Evolutionary conservation across 2,888 invertebrate species (phyloP).

Genomic region (Monochamus alternatus): DNA sequence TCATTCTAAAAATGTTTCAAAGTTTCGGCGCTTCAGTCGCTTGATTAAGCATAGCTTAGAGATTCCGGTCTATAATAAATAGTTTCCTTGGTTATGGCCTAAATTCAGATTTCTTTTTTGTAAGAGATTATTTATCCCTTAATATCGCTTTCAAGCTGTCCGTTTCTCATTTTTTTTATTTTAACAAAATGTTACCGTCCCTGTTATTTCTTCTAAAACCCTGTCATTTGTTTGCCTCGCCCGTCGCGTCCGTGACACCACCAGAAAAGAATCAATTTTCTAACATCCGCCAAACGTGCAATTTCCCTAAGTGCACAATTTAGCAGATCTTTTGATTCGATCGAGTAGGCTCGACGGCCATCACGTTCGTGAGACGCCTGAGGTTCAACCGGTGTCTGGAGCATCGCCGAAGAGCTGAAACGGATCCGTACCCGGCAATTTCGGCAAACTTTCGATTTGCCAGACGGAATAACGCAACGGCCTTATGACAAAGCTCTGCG

Average conservation of each 20-base stretch:
- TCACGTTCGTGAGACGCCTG: slow-evolving; percentile 48
- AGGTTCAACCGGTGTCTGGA: slow-evolving; percentile 16
- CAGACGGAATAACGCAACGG: slow-evolving; percentile 38
- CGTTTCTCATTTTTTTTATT: too few species aligned
- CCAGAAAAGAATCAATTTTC: slow-evolving; percentile 37
- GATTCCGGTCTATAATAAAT: too few species aligned
- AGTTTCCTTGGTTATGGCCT: too few species aligned
- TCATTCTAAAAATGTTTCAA: too few species aligned
- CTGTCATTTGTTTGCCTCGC: slow-evolving; percentile 37
- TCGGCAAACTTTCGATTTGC: slow-evolving; percentile 41
- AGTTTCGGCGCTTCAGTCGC: too few species aligned
- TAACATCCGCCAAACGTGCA: slow-evolving; percentile 40
- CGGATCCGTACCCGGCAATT: slow-evolving; percentile 38
- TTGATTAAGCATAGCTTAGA: too few species aligned
- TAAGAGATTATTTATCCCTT: too few species aligned
- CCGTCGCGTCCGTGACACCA: slow-evolving; percentile 36
- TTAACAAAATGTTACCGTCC: too few species aligned
- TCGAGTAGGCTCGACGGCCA: slow-evolving; percentile 37
- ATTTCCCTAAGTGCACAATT: slow-evolving; percentile 51
- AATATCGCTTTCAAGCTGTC: too few species aligned
- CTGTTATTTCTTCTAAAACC: slow-evolving; percentile 4
- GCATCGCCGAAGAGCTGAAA: slow-evolving; percentile 17
- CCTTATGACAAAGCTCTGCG: slow-evolving; percentile 35
- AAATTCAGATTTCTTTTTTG: too few species aligned
- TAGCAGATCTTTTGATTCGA: slow-evolving; percentile 49